Evolutionary conservation across 2,888 invertebrate species (phyloP).

Genomic region (Nudaria mundana): DNA sequence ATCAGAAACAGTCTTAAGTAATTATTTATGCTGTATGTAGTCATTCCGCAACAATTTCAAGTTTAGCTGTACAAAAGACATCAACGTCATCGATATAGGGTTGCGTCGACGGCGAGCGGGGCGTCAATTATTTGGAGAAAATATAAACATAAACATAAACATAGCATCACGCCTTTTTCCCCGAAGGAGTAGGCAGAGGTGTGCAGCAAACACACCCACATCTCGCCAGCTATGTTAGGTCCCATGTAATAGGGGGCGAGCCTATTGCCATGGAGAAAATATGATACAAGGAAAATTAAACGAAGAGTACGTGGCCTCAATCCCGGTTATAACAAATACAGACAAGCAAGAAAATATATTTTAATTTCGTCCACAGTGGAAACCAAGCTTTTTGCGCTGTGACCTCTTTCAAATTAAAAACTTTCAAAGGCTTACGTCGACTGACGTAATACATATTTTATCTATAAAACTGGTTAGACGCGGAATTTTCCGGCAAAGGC

Average conservation of each 20-base stretch:
- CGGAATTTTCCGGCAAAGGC: slow-evolving; percentile 49
- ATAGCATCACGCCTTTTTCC: too few relatives aligned
- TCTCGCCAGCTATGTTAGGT: too few relatives aligned
- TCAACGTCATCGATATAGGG: slow-evolving; percentile 35
- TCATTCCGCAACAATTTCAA: slow-evolving; percentile 25
- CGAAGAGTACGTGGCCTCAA: neutral
- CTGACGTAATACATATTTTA: slow-evolving; percentile 42
- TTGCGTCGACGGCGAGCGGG: slow-evolving; percentile 33
- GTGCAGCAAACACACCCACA: too few relatives aligned
- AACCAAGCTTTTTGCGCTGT: slow-evolving; percentile 14
- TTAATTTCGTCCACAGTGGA: slow-evolving; percentile 1
- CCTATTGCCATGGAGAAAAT: too few relatives aligned
- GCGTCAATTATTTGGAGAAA: too few relatives aligned
- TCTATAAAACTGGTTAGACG: slow-evolving; percentile 37
- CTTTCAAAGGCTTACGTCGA: slow-evolving; percentile 36
- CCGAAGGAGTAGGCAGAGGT: too few relatives aligned
- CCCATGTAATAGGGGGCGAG: too few relatives aligned
- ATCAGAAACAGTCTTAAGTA: too few relatives aligned
- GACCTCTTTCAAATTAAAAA: slow-evolving; percentile 34
- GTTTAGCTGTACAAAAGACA: slow-evolving; percentile 44
- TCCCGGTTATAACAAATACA: neutral
- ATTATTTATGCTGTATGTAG: slow-evolving; percentile 15
- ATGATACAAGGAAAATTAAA: slow-evolving; percentile 7
- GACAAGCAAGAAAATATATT: slow-evolving; percentile 4
- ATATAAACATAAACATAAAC: too few relatives aligned